A percentile compares a stretch with the other conserved stretches of the same genome.
phyloP scores from a whole-genome alignment of 1,140 invertebrate genomes.

The Bombus picipes region DNA sequence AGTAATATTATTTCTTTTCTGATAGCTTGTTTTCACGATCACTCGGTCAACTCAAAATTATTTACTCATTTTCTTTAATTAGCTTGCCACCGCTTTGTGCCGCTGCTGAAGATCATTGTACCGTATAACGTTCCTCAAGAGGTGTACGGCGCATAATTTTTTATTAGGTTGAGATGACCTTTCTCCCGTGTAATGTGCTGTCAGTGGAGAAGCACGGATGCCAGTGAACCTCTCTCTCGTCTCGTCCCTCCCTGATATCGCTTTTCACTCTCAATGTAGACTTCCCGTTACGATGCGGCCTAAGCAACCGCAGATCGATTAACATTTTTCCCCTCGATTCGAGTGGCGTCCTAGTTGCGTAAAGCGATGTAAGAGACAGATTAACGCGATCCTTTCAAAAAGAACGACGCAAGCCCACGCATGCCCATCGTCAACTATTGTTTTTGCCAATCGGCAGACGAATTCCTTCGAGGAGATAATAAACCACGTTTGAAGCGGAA shows the following conservation, averaged over 20 bases:
- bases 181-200: slow-evolving; percentile 62
- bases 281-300: slow-evolving; percentile 26
- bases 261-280: slow-evolving; percentile 33
- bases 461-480: too few species aligned
- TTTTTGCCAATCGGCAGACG: too few species aligned
- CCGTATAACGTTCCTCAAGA: slow-evolving; percentile 58
- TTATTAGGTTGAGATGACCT: slow-evolving; percentile 67
- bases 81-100: slow-evolving; percentile 62
- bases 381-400: slow-evolving; percentile 3
- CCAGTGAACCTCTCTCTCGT: slow-evolving; percentile 64
- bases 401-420: not conserved
- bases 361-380: not conserved
- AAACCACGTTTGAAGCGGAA: too few species aligned
- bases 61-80: slow-evolving; percentile 68
- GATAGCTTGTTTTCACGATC: slow-evolving; percentile 54
- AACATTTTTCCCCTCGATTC: slow-evolving; percentile 24
- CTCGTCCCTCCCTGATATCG: slow-evolving; percentile 54
- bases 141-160: slow-evolving; percentile 63
- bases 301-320: slow-evolving; percentile 16
- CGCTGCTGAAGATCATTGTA: slow-evolving; percentile 62
- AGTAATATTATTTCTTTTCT: not conserved
- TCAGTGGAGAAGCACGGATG: slow-evolving; percentile 61
- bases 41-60: slow-evolving; percentile 55
- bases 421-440: too few species aligned
- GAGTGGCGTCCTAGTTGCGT: not conserved